Percentiles rank a stretch among this genome's conserved stretches.
Conservation (phyloP, 2,113 vertebrate genomes). For the Cygnus buccinator region DNA sequence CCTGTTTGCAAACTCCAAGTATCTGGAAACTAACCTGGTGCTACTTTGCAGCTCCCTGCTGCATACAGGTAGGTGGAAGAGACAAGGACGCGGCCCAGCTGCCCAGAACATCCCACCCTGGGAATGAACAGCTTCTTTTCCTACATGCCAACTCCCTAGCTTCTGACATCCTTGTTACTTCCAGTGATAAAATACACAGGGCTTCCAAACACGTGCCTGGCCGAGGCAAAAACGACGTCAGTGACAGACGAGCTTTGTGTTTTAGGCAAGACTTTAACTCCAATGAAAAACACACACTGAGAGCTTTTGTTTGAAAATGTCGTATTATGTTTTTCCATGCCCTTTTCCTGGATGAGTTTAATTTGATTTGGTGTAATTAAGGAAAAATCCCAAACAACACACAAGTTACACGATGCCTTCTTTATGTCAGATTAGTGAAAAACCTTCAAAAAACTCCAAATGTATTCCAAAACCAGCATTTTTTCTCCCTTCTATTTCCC, state of each 20-base stretch:
- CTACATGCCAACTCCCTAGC: background rate
- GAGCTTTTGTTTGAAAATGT: background rate
- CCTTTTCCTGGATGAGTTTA: background rate
- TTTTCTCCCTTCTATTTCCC: background rate
- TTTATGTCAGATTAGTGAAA: background rate
- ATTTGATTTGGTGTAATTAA: background rate
- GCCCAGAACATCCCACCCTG: background rate
- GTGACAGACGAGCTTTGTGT: background rate
- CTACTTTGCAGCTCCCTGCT: background rate
- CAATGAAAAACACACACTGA: background rate
- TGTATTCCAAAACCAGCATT: background rate
- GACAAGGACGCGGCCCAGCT: background rate
- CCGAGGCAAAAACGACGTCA: background rate
- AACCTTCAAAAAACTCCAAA: background rate
- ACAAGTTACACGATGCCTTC: background rate
- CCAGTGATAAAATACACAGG: fast-evolving
- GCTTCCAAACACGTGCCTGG: background rate
- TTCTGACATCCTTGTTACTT: background rate
- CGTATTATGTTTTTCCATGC: background rate
- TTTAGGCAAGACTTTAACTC: background rate
- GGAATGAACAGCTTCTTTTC: background rate
- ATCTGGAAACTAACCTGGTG: background rate
- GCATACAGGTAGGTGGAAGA: background rate
- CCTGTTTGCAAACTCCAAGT: background rate
- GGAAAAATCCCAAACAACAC: background rate